Base-by-base conservation (phyloP, 37 sponge, comb jelly and placozoan genomes). In the Ianthella basta region DNA sequence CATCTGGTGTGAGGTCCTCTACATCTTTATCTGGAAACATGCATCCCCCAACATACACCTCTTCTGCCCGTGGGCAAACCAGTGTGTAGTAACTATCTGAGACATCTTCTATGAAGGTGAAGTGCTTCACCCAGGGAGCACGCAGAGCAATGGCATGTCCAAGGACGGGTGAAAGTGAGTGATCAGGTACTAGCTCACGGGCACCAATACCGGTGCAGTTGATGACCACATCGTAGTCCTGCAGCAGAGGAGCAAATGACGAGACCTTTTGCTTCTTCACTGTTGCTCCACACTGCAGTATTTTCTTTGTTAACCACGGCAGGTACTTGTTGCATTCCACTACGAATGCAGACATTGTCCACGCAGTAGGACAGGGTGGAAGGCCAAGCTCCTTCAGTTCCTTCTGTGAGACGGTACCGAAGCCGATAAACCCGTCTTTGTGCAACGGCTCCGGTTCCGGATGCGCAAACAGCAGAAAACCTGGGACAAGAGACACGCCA, bases 191-290 rank as follows among this genome's bases (percentile, higher is more conserved):
- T n/a, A 95, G 80, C 24, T 84, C 61, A 33, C 72, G 30, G 2
- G 95, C 60, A 6, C 88, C 92, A 16, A 95, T 60, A 60, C 96
- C 96, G 24, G 93, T 90, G 83, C 96, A 95, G 81, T 95, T 95
- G 56, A 95, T 59, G 33, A 92, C 86, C 1, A 95, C 24, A 53
- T 87, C 87, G 59, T 90, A 88, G 16, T 59, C 60, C 19, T 30
- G 25, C 4, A 23, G 32, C 15, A 91, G 73, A 32, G 89, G 78
- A 20, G 86, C 59, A 0, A 95, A 44, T 19, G 33, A 44, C 5
- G 35, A 29, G 0, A 95, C 33, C 69, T 80, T 79, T 72, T 38
- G 84, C 77, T 84, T 69, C 23, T 70, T 67, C 29, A 93, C n/a
- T 0, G 24, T 37, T 24, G 72, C 90, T 23, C 94, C 94, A 0